Evolutionary conservation across 2,888 invertebrate genomes (phyloP).

Genomic region (Neria commutata): DNA sequence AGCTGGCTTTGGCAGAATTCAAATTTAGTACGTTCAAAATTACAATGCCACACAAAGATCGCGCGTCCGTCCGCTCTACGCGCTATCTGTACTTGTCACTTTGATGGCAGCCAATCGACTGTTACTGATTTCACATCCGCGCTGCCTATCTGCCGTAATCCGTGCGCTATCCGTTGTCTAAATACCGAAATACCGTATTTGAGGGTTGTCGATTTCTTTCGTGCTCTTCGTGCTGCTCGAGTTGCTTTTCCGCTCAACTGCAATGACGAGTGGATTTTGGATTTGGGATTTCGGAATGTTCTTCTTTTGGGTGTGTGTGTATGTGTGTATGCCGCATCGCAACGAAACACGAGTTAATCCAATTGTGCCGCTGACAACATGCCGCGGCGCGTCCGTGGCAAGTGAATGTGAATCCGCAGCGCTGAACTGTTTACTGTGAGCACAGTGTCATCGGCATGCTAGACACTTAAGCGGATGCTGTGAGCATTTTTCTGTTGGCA

Average conservation of each 20-base stretch:
- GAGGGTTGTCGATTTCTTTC: conserved; percentile 37
- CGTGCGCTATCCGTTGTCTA: conserved; percentile 29
- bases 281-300: neutral
- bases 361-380: conserved; percentile 35
- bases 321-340: neutral
- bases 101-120: conserved; percentile 57
- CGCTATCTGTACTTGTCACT: conserved; percentile 48
- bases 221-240: neutral
- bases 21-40: neutral
- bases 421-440: neutral
- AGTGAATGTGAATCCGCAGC: conserved; percentile 38
- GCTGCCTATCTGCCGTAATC: conserved; percentile 40
- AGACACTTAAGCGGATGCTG: conserved; percentile 6
- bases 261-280: neutral
- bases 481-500: too few relatives aligned
- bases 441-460: conserved; percentile 1
- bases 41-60: neutral
- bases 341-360: conserved; percentile 35
- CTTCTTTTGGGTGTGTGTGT: too few relatives aligned
- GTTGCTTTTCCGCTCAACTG: neutral
- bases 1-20: neutral
- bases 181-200: conserved; percentile 5
- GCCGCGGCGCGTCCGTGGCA: conserved; percentile 43
- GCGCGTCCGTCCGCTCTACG: conserved; percentile 18
- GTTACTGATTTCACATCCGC: conserved; percentile 43